Conservation (phyloP, 2,797 vertebrate species). For the Propithecus perrieri region DNA sequence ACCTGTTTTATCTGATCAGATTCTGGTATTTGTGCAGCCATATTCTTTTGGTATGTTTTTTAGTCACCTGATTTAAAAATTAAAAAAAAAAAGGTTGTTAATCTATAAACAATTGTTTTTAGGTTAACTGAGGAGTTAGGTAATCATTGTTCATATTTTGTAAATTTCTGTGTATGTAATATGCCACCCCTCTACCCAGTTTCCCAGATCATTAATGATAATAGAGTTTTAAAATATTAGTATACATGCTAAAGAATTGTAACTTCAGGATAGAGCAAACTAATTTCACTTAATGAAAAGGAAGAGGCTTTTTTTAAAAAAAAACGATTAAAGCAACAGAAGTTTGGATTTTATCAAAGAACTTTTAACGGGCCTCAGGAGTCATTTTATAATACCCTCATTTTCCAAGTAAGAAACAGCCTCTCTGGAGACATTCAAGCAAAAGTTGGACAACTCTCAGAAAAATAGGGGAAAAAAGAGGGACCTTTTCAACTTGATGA, state of each 20-base stretch:
- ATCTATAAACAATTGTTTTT: constrained; percentile 29
- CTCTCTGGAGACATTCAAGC: constrained; percentile 52
- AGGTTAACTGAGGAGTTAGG: background rate
- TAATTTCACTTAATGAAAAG: constrained; percentile 19
- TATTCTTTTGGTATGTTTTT: constrained; percentile 77
- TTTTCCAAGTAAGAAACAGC: constrained; percentile 73
- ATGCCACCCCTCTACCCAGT: background rate
- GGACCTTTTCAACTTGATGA: background rate
- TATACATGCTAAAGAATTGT: background rate
- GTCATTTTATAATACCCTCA: constrained; percentile 35
- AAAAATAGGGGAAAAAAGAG: background rate
- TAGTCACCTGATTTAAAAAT: constrained; percentile 79
- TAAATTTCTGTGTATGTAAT: background rate
- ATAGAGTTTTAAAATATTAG: background rate
- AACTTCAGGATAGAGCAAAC: background rate
- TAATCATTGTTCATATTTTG: constrained; percentile 47
- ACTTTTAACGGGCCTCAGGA: background rate
- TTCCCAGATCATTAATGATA: constrained; percentile 7
- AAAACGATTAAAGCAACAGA: background rate
- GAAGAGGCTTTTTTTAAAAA: background rate
- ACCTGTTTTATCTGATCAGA: constrained; percentile 99
- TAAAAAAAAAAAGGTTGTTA: constrained; percentile 55
- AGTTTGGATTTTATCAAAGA: constrained; percentile 44
- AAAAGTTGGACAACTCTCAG: constrained; percentile 24
- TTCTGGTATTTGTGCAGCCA: constrained; percentile 94